phyloP scores from a whole-genome alignment of 2,888 invertebrate species.

The Hypena proboscidalis region DNA sequence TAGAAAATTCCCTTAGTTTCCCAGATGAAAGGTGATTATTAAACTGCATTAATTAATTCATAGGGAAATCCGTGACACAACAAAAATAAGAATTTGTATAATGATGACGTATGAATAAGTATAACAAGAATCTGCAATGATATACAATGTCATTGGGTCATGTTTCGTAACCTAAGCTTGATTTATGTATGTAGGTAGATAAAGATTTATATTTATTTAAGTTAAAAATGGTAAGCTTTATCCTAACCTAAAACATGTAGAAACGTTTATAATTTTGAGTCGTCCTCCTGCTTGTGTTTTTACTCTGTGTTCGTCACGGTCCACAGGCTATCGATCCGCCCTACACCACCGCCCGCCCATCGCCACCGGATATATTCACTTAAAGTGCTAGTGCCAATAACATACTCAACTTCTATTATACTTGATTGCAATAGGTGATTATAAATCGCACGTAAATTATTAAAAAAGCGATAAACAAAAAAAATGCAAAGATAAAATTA shows the following conservation, averaged over 20 bases:
- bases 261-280: neutral
- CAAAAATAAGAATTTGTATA: neutral
- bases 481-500: too few relatives aligned
- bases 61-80: constrained; percentile 11
- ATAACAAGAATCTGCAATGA: neutral
- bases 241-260: too few relatives aligned
- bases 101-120: constrained; percentile 2
- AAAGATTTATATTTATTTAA: too few relatives aligned
- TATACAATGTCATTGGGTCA: constrained; percentile 14
- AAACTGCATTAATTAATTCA: constrained; percentile 1
- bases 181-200: too few relatives aligned
- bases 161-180: neutral
- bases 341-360: constrained; percentile 14
- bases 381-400: too few relatives aligned
- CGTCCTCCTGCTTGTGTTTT: neutral
- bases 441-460: too few relatives aligned
- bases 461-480: too few relatives aligned
- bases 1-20: too few relatives aligned
- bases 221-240: too few relatives aligned
- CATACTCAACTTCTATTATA: too few relatives aligned
- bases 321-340: constrained; percentile 29
- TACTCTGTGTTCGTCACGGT: constrained; percentile 10
- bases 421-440: too few relatives aligned
- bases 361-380: constrained; percentile 12
- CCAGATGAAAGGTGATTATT: too few relatives aligned